Conservation (phyloP, 1,140 invertebrate genomes). For the Trichonephila inaurata region DNA sequence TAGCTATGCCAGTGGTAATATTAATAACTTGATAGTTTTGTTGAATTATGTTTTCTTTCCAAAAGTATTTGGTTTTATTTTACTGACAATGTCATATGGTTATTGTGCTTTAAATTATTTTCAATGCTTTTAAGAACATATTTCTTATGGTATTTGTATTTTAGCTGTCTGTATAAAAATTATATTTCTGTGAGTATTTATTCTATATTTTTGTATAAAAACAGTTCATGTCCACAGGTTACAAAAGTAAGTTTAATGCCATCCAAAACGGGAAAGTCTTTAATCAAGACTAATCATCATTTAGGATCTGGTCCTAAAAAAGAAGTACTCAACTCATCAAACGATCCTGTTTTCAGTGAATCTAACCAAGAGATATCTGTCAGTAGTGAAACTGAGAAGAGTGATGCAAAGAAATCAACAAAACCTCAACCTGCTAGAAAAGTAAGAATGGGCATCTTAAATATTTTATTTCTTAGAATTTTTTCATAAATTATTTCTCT, state of each 20-base stretch:
- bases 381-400: slow-evolving; percentile 34
- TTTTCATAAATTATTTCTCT: too few relatives aligned
- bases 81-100: too few relatives aligned
- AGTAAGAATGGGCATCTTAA: neutral
- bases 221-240: neutral
- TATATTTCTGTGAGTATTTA: slow-evolving; percentile 12
- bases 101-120: too few relatives aligned
- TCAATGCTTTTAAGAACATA: neutral
- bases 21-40: too few relatives aligned
- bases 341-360: neutral
- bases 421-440: slow-evolving; percentile 60
- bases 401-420: neutral
- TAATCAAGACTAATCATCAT: slow-evolving; percentile 67
- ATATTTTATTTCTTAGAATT: too few relatives aligned
- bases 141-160: too few relatives aligned
- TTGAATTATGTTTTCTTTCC: too few relatives aligned
- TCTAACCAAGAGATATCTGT: slow-evolving; percentile 26
- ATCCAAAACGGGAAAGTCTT: slow-evolving; percentile 79
- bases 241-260: slow-evolving; percentile 90
- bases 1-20: too few relatives aligned
- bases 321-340: slow-evolving; percentile 10
- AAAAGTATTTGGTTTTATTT: too few relatives aligned
- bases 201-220: neutral
- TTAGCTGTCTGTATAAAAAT: neutral
- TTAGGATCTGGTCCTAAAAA: slow-evolving; percentile 63